phyloP scores from a whole-genome alignment of 2,797 vertebrate species.

The Petrocephalus schoutedeni region DNA sequence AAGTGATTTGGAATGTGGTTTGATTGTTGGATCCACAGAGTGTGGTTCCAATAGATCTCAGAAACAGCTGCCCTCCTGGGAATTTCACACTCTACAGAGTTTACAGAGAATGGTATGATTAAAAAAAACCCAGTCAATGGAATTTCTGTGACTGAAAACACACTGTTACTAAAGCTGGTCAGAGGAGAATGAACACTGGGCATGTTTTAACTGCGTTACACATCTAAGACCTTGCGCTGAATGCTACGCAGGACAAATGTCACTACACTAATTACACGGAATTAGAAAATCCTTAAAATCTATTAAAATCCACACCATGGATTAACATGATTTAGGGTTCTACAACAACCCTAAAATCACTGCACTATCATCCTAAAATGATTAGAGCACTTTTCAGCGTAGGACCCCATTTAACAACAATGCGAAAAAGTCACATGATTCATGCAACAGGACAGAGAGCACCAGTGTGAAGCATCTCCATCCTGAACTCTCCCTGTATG shows the following conservation, averaged over 20 bases:
- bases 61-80: not conserved
- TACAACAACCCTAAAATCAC: not conserved
- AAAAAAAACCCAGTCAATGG: not conserved
- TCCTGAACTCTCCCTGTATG: not conserved
- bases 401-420: not conserved
- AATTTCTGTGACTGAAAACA: not conserved
- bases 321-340: too few species aligned
- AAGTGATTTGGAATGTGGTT: not conserved
- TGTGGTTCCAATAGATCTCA: not conserved
- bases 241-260: not conserved
- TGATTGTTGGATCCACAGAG: not conserved
- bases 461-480: not conserved
- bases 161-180: not conserved
- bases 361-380: not conserved
- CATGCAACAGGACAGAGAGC: not conserved
- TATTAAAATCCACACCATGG: not conserved
- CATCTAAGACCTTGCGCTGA: not conserved
- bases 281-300: not conserved
- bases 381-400: not conserved
- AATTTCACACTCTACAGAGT: not conserved
- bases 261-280: not conserved
- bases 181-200: not conserved
- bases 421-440: not conserved
- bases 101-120: not conserved
- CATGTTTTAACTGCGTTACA: not conserved